Base-by-base conservation (phyloP, 2,888 invertebrate species). In the Yponomeuta sedellus region DNA sequence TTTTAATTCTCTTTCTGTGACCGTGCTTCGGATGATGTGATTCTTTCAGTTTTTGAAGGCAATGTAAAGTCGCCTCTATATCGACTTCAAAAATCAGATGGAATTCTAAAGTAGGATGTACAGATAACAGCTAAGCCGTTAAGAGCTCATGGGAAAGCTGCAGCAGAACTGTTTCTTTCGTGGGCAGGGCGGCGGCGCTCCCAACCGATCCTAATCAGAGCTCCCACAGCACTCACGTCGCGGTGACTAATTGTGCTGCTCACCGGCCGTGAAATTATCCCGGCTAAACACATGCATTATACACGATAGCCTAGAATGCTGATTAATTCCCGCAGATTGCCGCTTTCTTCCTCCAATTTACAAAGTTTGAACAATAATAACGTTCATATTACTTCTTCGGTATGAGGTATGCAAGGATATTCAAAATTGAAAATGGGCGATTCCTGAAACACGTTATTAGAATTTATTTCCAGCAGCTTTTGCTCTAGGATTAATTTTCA, bases 221-320 rank as follows among this genome's bases (percentile, higher is more conserved):
- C 77, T 79, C 75, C 75, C 57, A 73, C 72, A 71, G 11, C 85
- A 83, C 85, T 86, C 85, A 85, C 86, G 82, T 84, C 77, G 75
- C 72, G 75, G 73, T 78, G 78, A 82, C 85, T 88, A 88, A 88
- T 88, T 87, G 82, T 82, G 73, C 71, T 76, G 81, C 74, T 76
- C 83, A 81, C 75, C 76, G 74, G 75, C 85, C 86, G 76, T 86
- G 82, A 86, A 88, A 88, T 87, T 83, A 87, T 81, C 77, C 78
- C 77, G 78, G 68, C 81, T 82, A 82, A 80, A 81, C 76, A 80
- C 76, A 77, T 77, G 81, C 78, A 76, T 76, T 77, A 76, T 75
- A 77, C 84, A 83, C 79, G 81, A 81, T 80, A 78, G 76, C 74
- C 71, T 72, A 70, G 68, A 74, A 73, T 68, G 66, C 71, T 74